Percentiles rank a stretch among this genome's conserved stretches.
phyloP scores from a whole-genome alignment of 2,113 vertebrate species.

The Cathartes aura region DNA sequence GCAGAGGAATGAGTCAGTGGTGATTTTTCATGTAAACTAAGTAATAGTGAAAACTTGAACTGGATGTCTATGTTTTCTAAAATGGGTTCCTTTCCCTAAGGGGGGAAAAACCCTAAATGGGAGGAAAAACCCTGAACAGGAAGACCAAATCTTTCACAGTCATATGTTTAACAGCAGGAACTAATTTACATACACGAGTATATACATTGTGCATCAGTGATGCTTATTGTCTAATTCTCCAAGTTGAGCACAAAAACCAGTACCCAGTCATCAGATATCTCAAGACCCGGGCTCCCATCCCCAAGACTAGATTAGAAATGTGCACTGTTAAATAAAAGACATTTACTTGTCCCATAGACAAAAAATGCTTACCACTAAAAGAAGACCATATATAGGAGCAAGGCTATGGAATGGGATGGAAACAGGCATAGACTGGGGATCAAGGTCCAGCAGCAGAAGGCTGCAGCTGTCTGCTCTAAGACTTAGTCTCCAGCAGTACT shows the following conservation, averaged over 20 bases:
- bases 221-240: not conserved
- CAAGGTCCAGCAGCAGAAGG: not conserved
- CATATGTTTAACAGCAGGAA: not conserved
- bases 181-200: not conserved
- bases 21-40: not conserved
- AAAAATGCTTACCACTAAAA: not conserved
- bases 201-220: not conserved
- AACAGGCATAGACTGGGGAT: not conserved
- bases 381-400: not conserved
- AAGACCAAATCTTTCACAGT: not conserved
- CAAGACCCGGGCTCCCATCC: not conserved
- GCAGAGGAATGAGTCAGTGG: not conserved
- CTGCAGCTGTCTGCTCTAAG: not conserved
- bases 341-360: not conserved
- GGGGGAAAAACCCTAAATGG: not conserved
- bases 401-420: fast-evolving
- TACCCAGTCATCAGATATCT: not conserved
- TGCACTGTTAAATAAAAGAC: not conserved
- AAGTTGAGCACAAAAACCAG: not conserved
- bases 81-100: not conserved
- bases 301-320: not conserved
- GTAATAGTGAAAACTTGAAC: not conserved
- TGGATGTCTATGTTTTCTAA: not conserved
- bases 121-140: not conserved
- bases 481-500: not conserved